Base-by-base conservation (phyloP, 2,797 vertebrate genomes). In the Distichodus sexfasciatus region DNA sequence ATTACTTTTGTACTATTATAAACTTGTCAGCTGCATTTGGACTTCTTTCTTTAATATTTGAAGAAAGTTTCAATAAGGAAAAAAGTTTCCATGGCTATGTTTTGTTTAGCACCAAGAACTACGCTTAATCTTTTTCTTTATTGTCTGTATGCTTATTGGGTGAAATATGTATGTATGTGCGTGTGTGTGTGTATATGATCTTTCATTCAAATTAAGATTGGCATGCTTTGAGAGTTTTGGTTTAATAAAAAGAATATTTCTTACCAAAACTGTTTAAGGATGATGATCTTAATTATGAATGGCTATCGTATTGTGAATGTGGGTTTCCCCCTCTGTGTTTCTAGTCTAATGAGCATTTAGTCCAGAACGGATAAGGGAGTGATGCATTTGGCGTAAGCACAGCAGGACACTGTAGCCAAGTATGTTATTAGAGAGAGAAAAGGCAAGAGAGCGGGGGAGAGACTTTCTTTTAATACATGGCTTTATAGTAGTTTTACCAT, bases 401-500 rank as follows among this genome's bases (percentile, higher is more conserved):
- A n/a, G 14, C 19, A 62, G 19, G 7, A 63, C 36, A 38, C 14
- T 64, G 48, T 57, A 43, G 43, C 28, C 24, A 31, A 24, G 36
- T 7, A 44, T 40, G 33, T 29, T 50, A 41, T 58, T 9, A 44
- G 26, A 35, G 2, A 50, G 33, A 17, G 21, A 4, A 11, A 24
- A 58, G 31, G n/a, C n/a, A n/a, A n/a, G n/a, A n/a, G 54, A 24
- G 14, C 4, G 6, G 6, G 14, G 4, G 21, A 53, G 28, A 35
- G 43, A 31, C 26, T 26, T 36, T 59, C 9, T 61, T 40, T 47
- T 66, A 46, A 54, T 69, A 38, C 17, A 23, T 44, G 35, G n/a
- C 14, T 66, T 59, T 43, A 66, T 59, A 23, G 44, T 51, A 31
- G 23, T 55, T 48, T 47, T 46, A 29, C 47, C 28, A 53, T 53